Base-by-base conservation (phyloP, 2,888 invertebrate species). In the Ichneumon xanthorius region DNA sequence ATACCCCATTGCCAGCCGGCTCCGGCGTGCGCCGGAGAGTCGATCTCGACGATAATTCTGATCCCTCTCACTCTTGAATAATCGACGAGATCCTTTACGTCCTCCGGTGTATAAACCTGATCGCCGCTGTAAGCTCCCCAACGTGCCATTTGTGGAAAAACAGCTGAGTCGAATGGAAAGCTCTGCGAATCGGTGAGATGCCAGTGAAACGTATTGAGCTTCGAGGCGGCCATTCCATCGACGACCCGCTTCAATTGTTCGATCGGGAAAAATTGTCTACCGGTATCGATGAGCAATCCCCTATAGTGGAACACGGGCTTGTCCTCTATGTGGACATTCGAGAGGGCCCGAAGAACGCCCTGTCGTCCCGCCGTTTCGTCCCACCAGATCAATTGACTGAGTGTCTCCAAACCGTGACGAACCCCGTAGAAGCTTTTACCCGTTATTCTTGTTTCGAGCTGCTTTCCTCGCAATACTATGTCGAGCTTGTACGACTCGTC, bases 181-280 rank as follows among this genome's bases (percentile, higher is more conserved):
- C 98, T 98, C 93, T 99, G 98, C 16, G 98, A 98, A 93, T 99
- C 99, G 5, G 97, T 97, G 45, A 97, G 95, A 91, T 98, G 97
- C 99, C 99, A 99, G 92, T 99, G 99, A 92, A 99, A 97, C 2
- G 98, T 97, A 94, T 99, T 99, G 87, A 99, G 94, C 94, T 99
- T 99, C 90, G 96, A 96, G 67, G 97, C 96, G 0, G 97, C 96
- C 99, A 99, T 98, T 2, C 97, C 98, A 83, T 97, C 96, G 90
- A 99, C 94, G 11, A 97, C 96, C 14, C 96, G 95, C 89, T 97
- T 96, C 55, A 97, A 95, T 73, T 96, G 95, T 11, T 95, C 95
- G 2, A 97, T 95, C 0, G 97, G 96, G 91, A 99, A 96, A 93
- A 96, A 99, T 94, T 99, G 98, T 30, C 99, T 95, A 0, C 98